Conservation (phyloP, 2,888 invertebrate genomes). For the Caradrina kadenii region DNA sequence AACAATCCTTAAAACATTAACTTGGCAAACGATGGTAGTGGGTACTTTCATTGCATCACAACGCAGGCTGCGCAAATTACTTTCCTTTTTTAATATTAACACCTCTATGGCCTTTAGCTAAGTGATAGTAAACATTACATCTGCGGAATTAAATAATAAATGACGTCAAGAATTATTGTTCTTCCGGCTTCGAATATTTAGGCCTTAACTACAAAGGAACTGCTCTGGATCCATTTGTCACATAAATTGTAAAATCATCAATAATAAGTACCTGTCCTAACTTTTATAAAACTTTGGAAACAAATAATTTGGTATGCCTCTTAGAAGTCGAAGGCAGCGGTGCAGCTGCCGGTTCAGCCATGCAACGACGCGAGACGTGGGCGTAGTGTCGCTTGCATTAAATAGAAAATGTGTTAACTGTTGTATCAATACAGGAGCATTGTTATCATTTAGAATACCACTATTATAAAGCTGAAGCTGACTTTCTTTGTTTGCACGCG, state of each 20-base stretch:
- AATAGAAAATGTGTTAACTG: slow-evolving; percentile 15
- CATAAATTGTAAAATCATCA: neutral
- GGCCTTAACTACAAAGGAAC: neutral
- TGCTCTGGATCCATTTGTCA: slow-evolving; percentile 6
- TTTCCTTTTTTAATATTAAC: slow-evolving; percentile 54
- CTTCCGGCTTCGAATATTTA: slow-evolving; percentile 31
- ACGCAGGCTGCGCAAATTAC: slow-evolving; percentile 30
- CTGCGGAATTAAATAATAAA: slow-evolving; percentile 42
- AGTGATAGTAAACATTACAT: slow-evolving; percentile 62
- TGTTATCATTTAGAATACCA: too few species aligned
- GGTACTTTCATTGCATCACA: slow-evolving; percentile 48
- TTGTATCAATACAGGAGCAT: neutral
- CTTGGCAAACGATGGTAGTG: slow-evolving; percentile 19
- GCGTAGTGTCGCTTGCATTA: slow-evolving; percentile 21
- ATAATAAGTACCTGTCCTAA: too few species aligned
- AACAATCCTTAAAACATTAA: slow-evolving; percentile 20
- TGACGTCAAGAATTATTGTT: slow-evolving; percentile 37
- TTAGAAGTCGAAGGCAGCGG: neutral
- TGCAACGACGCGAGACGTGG: slow-evolving; percentile 24
- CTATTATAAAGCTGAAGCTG: too few species aligned
- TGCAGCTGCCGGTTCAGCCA: slow-evolving; percentile 18
- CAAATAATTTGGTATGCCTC: neutral
- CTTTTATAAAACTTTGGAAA: neutral
- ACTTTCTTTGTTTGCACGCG: too few species aligned
- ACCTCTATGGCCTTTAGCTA: slow-evolving; percentile 44